Percentiles rank a stretch among this genome's conserved stretches.
These are phyloP conservation scores for Lonchura striata DNA, from an alignment of 2,113 vertebrate genomes.

Conservation along the genomic window DNA sequence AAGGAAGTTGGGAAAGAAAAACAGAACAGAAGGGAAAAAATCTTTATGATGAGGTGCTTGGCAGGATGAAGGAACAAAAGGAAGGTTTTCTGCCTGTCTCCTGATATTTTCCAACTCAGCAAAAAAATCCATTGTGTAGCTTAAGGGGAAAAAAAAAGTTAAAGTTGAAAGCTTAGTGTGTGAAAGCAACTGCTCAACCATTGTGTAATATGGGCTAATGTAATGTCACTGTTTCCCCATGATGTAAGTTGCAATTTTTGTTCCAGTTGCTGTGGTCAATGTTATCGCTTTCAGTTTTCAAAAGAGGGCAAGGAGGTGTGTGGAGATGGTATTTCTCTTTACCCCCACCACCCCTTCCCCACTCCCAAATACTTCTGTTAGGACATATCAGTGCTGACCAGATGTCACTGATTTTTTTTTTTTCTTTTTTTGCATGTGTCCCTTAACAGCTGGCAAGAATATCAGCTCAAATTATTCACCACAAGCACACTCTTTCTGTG, in stretches of 20 bases:
- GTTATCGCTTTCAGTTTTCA: conserved; percentile 57
- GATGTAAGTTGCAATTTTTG: conserved; percentile 34
- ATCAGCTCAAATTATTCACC: conserved; percentile 69
- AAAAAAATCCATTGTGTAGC: conserved; percentile 76
- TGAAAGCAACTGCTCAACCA: conserved; percentile 75
- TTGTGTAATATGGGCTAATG: conserved; percentile 67
- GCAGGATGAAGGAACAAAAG: conserved; percentile 78
- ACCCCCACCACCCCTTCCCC: not conserved
- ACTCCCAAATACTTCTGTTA: conserved; percentile 46
- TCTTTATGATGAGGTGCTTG: conserved; percentile 70
- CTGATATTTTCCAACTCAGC: conserved; percentile 80
- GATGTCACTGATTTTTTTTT: conserved; percentile 55
- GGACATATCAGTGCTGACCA: conserved; percentile 64
- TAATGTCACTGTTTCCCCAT: conserved; percentile 46
- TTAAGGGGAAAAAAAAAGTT: conserved; percentile 64
- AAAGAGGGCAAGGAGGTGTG: not conserved
- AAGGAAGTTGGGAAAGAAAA: conserved; percentile 36
- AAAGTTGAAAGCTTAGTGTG: conserved; percentile 76
- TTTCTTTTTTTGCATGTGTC: conserved; percentile 57
- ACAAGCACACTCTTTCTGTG: conserved; percentile 68
- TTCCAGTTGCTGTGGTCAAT: conserved; percentile 46
- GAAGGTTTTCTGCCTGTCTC: conserved; percentile 77
- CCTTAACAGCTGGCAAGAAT: conserved; percentile 72
- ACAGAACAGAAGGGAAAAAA: conserved; percentile 52
- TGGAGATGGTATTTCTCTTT: conserved; percentile 35